Base-by-base conservation (phyloP, 2,113 vertebrate species). In the Rhinogobius similis region DNA sequence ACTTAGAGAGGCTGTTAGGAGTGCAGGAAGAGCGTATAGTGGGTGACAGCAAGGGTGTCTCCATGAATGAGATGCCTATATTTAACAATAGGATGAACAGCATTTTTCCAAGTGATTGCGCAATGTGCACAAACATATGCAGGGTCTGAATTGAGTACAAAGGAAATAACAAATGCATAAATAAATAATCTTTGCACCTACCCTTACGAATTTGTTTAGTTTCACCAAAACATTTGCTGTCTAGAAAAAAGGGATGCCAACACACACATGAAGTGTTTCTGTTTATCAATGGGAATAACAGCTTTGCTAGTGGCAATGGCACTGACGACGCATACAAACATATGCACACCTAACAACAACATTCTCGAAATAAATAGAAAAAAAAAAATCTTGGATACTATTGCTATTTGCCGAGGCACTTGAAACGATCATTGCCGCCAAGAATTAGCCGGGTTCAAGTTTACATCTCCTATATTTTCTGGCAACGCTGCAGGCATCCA, bases 1-100 rank as follows among this genome's bases (percentile, higher is more conserved):
- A 83, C 72, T 86, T 79, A 70, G 62, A 63, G 62, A 63, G 85
- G 65, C 82, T 85, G 79, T 83, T 85, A 70, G 68, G 63, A 81
- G 75, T 73, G 65, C 69, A 75, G 70, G 36, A 63, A 76, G 67
- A 74, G 66, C 44, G 74, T 67, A 67, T 74, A 73, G 78, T 76
- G 67, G 23, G 68, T 67, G 73, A 86, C 82, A 72, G 86, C 81
- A 67, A 72, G 67, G 43, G 78, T 78, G 70, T 78, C 68, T 78
- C 68, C 36, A 36, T 24, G 75, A 77, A 67, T 58, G 68, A 73
- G 77, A 76, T 55, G 70, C 62, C 70, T 52, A 53, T 70, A 73
- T 77, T 76, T 36, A 77, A 79, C 74, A 75, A 77, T 75, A 70
- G 70, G 59, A 82, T 64, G 59, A 79, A 87, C 86, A 72, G 71